A percentile compares a stretch with the other conserved stretches of the same genome.
Evolutionary conservation across 2,113 vertebrate species (phyloP).

Genomic region (Lagopus leucura): DNA sequence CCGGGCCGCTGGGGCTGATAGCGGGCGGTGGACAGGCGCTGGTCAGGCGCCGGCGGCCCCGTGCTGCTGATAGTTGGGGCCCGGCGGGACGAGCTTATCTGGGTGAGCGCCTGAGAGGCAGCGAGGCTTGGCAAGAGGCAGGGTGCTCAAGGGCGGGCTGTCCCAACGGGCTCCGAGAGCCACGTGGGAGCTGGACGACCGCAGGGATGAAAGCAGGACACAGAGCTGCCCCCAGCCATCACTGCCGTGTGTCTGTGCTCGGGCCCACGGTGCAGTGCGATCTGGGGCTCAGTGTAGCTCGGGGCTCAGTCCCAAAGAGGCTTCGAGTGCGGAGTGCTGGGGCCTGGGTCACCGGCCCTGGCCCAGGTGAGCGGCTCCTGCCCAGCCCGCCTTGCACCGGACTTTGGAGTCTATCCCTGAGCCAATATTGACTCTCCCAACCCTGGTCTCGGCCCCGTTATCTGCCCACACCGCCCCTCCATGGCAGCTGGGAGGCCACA

Average conservation of each 20-base stretch:
- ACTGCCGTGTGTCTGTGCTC: not conserved
- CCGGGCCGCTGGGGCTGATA: fast-evolving
- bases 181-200: no score
- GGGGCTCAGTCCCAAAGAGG: not conserved
- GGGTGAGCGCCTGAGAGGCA: fast-evolving
- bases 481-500: not conserved
- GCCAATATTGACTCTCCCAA: slow-evolving; percentile 31
- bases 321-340: no score
- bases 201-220: not conserved
- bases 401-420: not conserved
- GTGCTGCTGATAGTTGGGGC: not conserved
- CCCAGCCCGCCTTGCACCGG: not conserved
- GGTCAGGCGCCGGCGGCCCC: fast-evolving
- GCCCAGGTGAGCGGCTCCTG: no score
- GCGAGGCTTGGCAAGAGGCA: not conserved
- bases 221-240: not conserved
- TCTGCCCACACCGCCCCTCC: not conserved
- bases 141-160: not conserved
- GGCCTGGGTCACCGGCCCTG: no score
- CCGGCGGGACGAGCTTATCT: fast-evolving
- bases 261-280: no score
- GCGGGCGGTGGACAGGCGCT: not conserved
- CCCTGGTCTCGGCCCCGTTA: not conserved
- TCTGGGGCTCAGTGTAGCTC: not conserved
- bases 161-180: not conserved